phyloP scores from a whole-genome alignment of 2,113 vertebrate species.

The Jacana jacana region DNA sequence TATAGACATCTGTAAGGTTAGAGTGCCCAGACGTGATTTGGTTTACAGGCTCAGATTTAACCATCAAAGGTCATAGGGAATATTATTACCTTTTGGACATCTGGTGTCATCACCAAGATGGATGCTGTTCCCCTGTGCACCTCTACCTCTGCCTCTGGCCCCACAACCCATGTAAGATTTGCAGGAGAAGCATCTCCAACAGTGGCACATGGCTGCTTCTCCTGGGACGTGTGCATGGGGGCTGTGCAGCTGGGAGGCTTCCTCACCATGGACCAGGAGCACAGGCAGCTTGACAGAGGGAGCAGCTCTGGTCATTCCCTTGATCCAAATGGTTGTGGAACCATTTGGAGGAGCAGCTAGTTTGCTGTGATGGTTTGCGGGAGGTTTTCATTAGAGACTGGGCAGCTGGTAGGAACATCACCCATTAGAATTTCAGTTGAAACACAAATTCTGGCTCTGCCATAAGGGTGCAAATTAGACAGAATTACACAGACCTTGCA shows the following conservation, averaged over 20 bases:
- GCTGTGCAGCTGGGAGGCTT: neutral
- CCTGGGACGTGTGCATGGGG: neutral
- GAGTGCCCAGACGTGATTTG: neutral
- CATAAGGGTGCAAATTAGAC: neutral
- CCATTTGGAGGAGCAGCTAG: neutral
- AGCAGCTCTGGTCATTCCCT: neutral
- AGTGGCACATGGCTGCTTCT: neutral
- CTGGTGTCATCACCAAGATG: neutral
- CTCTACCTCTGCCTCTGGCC: neutral
- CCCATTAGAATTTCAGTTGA: neutral
- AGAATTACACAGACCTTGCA: neutral
- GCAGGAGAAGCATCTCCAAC: neutral
- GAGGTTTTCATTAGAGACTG: neutral
- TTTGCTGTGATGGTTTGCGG: neutral
- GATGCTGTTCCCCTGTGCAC: neutral
- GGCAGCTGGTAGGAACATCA: neutral
- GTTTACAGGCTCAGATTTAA: neutral
- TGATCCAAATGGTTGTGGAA: neutral
- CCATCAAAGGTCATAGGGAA: neutral
- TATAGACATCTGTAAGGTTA: neutral
- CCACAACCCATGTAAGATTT: accelerated
- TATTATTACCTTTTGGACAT: neutral
- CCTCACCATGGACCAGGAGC: neutral
- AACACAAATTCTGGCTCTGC: neutral
- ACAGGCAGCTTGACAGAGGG: neutral